Evolutionary conservation across 1,140 invertebrate species (phyloP), one percentile per base, ranked within the genome.

Genomic region (Magallana ariakensis): DNA sequence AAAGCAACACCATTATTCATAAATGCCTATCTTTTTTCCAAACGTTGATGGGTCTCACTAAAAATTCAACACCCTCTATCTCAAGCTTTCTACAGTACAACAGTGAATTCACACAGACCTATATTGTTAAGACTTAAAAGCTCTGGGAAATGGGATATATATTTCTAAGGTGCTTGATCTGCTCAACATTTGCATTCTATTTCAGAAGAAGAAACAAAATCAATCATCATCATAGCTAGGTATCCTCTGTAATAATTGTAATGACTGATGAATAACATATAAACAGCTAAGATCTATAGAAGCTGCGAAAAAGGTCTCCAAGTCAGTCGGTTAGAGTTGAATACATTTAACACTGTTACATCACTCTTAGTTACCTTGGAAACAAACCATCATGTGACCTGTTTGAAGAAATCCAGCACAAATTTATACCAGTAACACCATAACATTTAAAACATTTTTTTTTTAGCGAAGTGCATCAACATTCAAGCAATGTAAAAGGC

Each of bases 341-440:
- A 75, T 75, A 75, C 66, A 75, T 75, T 11, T 13, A 75, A 75
- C 66, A 75, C 66, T 75, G 66, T 75, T 75, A 75, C 66, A 75
- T 75, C 22, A 75, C 66, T 75, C 66, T 70, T 22, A 75, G 66
- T 75, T 75, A 75, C 66, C 66, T 75, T 75, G 66, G 66, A 75
- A 75, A 75, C 19, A 75, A 22, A 22, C 22, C 26, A 75, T 75
- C 66, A 75, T 75, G 22, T 26, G 66, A 75, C 66, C 66, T 75
- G 66, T 75, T 75, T 75, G 66, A 75, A 75, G 22, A 75, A 75
- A 75, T 22, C 66, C 66, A 75, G 66, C 66, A 75, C 19, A 75
- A 75, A 26, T 22, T 75, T 75, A 75, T 10, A 75, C 22, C 22
- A 26, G 22, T 10, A 62, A 75, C 10, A 75, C 66, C 22, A 26